Conservation (phyloP, 2,797 vertebrate species). For the Megalops cyprinoides region DNA sequence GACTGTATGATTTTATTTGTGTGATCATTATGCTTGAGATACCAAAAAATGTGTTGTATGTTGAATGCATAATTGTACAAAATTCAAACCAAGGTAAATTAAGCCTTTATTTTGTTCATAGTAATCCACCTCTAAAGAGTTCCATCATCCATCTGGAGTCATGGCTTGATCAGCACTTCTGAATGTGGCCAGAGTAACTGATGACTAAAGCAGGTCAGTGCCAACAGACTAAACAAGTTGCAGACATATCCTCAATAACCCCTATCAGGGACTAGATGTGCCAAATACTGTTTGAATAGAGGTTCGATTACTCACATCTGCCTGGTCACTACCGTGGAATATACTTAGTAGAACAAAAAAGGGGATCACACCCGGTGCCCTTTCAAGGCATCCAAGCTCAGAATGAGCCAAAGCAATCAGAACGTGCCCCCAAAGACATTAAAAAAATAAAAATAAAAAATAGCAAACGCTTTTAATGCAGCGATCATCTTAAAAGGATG, state of each 20-base stretch:
- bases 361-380: neutral
- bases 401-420: neutral
- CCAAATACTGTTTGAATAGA: neutral
- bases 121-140: neutral
- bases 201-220: neutral
- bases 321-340: neutral
- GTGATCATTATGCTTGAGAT: neutral
- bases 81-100: neutral
- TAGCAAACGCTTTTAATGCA: neutral
- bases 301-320: conserved; percentile 5
- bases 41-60: neutral
- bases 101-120: neutral
- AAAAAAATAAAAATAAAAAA: neutral
- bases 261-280: neutral
- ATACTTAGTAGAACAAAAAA: neutral
- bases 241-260: conserved; percentile 15
- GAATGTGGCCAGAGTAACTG: conserved; percentile 8
- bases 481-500: conserved; percentile 2
- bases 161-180: conserved; percentile 21
- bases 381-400: neutral
- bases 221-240: conserved; percentile 4
- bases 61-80: neutral
- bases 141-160: conserved; percentile 8
- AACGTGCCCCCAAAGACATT: neutral
- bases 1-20: neutral